Evolutionary conservation across 2,113 vertebrate genomes (phyloP).

Genomic region (Aegithalos caudatus): DNA sequence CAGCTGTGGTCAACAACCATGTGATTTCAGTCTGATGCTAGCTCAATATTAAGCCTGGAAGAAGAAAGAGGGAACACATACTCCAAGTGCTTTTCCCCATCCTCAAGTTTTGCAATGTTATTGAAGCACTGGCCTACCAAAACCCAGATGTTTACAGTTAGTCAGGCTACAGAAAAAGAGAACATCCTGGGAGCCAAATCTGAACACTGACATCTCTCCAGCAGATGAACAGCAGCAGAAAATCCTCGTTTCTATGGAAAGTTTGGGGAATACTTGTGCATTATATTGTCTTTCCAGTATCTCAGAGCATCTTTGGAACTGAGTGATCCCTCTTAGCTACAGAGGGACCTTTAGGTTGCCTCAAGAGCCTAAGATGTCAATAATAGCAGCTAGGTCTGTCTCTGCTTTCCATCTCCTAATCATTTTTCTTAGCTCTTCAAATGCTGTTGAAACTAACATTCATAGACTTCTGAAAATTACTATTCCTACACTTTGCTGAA

Average conservation of each 20-base stretch:
- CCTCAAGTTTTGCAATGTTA: neutral
- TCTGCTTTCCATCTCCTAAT: neutral
- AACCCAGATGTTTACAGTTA: neutral
- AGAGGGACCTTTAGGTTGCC: neutral
- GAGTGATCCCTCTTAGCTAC: neutral
- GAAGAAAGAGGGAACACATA: neutral
- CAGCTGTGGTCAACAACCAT: slow-evolving; percentile 7
- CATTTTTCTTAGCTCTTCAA: neutral
- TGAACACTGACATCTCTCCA: neutral
- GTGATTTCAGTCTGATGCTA: neutral
- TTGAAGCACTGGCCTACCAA: neutral
- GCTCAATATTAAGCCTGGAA: neutral
- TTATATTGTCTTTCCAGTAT: neutral
- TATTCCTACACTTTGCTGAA: neutral
- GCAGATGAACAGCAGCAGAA: neutral
- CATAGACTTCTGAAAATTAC: neutral
- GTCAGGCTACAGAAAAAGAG: neutral
- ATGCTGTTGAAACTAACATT: neutral
- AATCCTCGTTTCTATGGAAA: neutral
- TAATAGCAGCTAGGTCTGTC: neutral
- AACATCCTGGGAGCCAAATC: neutral
- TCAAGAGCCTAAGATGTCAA: neutral
- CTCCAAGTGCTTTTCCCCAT: neutral
- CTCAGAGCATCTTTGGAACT: neutral
- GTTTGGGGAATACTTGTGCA: neutral